Conservation (phyloP, 2,797 vertebrate genomes). For the Rhinophrynus dorsalis region DNA sequence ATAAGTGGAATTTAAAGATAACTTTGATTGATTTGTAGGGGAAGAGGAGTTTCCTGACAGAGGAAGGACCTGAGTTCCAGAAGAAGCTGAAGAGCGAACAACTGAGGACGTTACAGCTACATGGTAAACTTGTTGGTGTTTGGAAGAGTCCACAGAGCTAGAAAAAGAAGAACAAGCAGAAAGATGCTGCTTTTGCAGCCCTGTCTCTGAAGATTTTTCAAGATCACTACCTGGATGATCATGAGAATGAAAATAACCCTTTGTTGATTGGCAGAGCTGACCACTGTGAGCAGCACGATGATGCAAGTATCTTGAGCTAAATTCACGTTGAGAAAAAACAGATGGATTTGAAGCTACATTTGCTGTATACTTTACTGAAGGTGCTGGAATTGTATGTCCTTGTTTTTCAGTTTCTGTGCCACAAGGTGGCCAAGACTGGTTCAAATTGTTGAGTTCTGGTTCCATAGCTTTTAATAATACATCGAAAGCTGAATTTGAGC, state of each 20-base stretch:
- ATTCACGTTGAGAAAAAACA: slow-evolving; percentile 72
- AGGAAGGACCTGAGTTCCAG: slow-evolving; percentile 79
- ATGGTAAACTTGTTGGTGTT: slow-evolving; percentile 79
- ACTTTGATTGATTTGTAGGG: slow-evolving; percentile 80
- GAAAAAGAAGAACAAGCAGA: slow-evolving; percentile 67
- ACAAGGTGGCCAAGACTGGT: slow-evolving; percentile 76
- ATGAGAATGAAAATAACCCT: slow-evolving; percentile 66
- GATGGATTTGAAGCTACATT: slow-evolving; percentile 69
- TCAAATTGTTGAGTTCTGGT: slow-evolving; percentile 90
- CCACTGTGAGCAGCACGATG: slow-evolving; percentile 65
- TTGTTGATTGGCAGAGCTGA: slow-evolving; percentile 61
- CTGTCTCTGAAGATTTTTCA: slow-evolving; percentile 55
- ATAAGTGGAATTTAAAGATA: slow-evolving; percentile 80
- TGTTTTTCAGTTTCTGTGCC: slow-evolving; percentile 73
- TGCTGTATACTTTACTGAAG: slow-evolving; percentile 69
- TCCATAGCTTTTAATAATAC: slow-evolving; percentile 98
- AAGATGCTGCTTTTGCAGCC: slow-evolving; percentile 65
- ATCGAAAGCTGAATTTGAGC: slow-evolving; percentile 85
- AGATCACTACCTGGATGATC: slow-evolving; percentile 59
- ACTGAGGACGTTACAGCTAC: slow-evolving; percentile 74
- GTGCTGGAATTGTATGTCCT: slow-evolving; percentile 65
- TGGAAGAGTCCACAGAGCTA: slow-evolving; percentile 70
- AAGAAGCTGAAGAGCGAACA: slow-evolving; percentile 75
- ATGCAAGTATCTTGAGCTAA: slow-evolving; percentile 72
- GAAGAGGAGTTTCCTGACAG: slow-evolving; percentile 83